Evolutionary conservation across 2,113 vertebrate species (phyloP).

Genomic region (Rhinichthys klamathensis): DNA sequence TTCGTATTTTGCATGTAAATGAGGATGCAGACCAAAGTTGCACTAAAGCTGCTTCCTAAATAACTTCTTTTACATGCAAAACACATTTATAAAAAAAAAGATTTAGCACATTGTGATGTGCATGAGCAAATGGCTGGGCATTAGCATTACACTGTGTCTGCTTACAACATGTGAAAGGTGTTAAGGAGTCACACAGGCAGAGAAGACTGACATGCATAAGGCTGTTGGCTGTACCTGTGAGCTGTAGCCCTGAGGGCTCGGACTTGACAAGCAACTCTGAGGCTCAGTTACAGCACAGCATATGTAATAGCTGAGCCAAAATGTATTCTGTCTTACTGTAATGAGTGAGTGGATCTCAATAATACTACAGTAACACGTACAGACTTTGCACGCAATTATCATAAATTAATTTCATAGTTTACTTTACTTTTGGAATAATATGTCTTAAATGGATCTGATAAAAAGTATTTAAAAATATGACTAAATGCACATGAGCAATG

Average conservation of each 20-base stretch:
- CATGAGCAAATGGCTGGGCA: conserved; percentile 47
- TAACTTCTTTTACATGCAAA: conserved; percentile 37
- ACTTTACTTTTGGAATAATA: not conserved
- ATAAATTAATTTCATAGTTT: not conserved
- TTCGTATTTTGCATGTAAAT: conserved; percentile 13
- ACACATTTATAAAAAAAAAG: conserved; percentile 35
- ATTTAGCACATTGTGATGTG: conserved; percentile 24
- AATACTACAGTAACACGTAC: not conserved
- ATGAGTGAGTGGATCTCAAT: not conserved
- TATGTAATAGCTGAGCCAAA: not conserved
- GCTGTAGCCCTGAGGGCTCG: not conserved
- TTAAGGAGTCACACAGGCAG: conserved; percentile 1
- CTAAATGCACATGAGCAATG: not conserved
- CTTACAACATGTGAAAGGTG: not conserved
- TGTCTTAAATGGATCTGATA: not conserved
- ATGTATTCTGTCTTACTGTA: not conserved
- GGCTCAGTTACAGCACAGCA: not conserved
- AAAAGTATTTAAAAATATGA: not conserved
- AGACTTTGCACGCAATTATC: not conserved
- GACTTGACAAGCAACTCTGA: conserved; percentile 24
- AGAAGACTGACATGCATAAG: not conserved
- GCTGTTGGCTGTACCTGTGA: not conserved
- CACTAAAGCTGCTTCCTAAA: not conserved
- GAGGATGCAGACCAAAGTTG: not conserved
- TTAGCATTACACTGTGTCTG: conserved; percentile 60